Percentiles rank a stretch among this genome's conserved stretches.
Evolutionary conservation across 2,888 invertebrate species (phyloP).

Genomic region (Pristionchus maxplancki): DNA sequence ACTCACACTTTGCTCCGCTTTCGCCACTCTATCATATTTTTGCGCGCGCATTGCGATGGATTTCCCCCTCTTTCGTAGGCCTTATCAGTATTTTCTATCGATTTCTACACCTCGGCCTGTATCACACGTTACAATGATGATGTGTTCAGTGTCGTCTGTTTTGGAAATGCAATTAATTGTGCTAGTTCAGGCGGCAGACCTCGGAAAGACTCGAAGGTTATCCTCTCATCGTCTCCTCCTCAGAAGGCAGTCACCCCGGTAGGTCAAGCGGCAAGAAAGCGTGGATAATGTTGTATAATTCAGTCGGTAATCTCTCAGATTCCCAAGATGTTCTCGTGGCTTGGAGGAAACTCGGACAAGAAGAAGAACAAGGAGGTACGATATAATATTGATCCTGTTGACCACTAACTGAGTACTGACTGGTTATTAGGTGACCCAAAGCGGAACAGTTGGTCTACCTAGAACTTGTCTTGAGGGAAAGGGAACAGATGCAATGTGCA

Average conservation of each 20-base stretch:
- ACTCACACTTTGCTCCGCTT: neutral
- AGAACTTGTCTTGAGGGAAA: neutral
- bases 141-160: neutral
- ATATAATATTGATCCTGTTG: slow-evolving; percentile 31
- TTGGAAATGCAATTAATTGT: neutral
- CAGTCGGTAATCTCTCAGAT: neutral
- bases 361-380: slow-evolving; percentile 75
- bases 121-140: neutral
- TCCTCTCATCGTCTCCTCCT: slow-evolving; percentile 13
- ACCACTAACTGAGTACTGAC: neutral
- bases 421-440: neutral
- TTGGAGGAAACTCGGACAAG: slow-evolving; percentile 70
- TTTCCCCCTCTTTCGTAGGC: neutral
- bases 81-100: slow-evolving; percentile 24
- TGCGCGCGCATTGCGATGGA: neutral
- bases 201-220: slow-evolving; percentile 41
- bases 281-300: neutral
- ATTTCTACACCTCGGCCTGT: neutral
- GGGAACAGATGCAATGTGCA: neutral
- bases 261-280: neutral
- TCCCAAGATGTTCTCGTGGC: slow-evolving; percentile 75
- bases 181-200: slow-evolving; percentile 11
- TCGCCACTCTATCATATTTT: neutral
- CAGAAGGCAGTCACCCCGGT: slow-evolving; percentile 7
- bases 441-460: neutral